Percentiles rank a stretch among this genome's conserved stretches.
Conservation (phyloP, 2,888 invertebrate species). For the Atrina japonica region DNA sequence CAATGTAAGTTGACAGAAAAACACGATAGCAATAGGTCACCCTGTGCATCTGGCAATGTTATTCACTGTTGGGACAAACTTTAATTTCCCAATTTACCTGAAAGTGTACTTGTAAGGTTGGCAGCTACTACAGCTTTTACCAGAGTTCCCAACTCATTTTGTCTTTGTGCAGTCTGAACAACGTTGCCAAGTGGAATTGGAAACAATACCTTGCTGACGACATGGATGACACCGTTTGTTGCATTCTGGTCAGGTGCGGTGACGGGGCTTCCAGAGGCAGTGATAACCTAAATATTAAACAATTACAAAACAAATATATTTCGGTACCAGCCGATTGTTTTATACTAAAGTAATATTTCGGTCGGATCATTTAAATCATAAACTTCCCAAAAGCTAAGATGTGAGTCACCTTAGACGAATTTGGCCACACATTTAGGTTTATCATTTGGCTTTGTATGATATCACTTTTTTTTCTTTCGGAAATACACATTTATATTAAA, state of each 20-base stretch:
- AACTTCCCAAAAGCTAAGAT: no score
- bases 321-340: no score
- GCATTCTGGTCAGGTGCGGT: slow-evolving; percentile 62
- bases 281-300: slow-evolving; percentile 49
- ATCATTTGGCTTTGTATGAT: no score
- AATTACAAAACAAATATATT: not conserved
- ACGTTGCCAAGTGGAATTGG: slow-evolving; percentile 65
- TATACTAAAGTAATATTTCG: no score
- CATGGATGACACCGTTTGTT: slow-evolving; percentile 79
- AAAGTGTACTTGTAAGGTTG: slow-evolving; percentile 45
- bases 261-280: slow-evolving; percentile 65
- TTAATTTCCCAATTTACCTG: slow-evolving; percentile 32
- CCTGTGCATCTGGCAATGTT: no score
- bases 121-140: slow-evolving; percentile 55
- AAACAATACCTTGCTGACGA: slow-evolving; percentile 73
- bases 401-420: not conserved
- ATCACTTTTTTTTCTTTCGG: no score
- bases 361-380: not conserved
- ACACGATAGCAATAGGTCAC: no score
- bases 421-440: no score
- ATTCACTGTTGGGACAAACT: no score
- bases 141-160: slow-evolving; percentile 50
- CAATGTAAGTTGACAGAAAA: no score
- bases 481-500: no score
- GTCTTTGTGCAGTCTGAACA: slow-evolving; percentile 51